Evolutionary conservation across 2,113 vertebrate species (phyloP).

Genomic region (Lethenteron camtschaticum): DNA sequence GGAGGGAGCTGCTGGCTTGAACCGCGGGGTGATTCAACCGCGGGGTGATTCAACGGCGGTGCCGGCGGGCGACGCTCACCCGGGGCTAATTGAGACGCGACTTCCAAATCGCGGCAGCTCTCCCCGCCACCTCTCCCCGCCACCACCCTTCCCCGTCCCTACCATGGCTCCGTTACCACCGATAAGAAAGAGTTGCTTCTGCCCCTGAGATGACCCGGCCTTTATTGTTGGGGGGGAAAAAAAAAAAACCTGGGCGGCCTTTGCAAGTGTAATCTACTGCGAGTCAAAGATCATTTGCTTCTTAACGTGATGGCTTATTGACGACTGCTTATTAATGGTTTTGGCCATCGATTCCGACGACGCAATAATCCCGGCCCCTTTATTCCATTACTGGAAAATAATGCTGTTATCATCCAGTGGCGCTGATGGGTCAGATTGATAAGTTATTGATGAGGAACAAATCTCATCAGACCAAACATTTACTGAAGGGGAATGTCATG

Average conservation of each 20-base stretch:
- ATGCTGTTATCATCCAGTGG: background rate
- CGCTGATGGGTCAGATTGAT: background rate
- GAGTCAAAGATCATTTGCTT: conserved; percentile 1
- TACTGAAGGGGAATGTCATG: background rate
- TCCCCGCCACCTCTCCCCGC: no score
- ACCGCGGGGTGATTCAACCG: no score
- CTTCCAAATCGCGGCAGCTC: no score
- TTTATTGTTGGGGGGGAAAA: no score
- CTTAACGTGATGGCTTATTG: conserved; percentile 4
- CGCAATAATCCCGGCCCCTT: conserved; percentile 1
- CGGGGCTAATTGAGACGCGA: no score
- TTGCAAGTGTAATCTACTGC: conserved; percentile 4
- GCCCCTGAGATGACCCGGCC: no score
- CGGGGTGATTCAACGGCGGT: no score
- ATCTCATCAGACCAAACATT: conserved; percentile 5
- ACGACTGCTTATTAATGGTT: conserved; percentile 1
- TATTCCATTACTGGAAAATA: background rate
- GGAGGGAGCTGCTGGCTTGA: no score
- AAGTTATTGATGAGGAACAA: background rate
- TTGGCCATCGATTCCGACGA: background rate
- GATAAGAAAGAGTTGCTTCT: no score
- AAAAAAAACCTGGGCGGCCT: background rate
- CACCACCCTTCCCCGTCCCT: no score
- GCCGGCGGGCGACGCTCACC: no score
- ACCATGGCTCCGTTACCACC: no score